Conservation (phyloP, 2,888 invertebrate genomes). For the Dromius quadrimaculatus region DNA sequence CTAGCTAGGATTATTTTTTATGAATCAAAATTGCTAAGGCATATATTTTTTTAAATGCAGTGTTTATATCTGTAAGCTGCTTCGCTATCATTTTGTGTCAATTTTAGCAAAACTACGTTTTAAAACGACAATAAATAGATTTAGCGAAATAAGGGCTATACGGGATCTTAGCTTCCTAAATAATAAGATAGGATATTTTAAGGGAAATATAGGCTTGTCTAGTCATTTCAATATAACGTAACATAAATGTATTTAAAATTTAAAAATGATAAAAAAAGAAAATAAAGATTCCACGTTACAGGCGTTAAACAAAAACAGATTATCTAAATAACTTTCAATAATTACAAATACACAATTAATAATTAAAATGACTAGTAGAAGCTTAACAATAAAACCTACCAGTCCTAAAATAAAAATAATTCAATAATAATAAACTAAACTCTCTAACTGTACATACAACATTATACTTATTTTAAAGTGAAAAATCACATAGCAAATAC, state of each 20-base stretch:
- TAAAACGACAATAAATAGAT: too few relatives aligned
- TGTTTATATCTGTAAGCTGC: too few relatives aligned
- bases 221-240: slow-evolving; percentile 49
- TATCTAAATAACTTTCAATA: slow-evolving; percentile 49
- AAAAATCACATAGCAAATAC: slow-evolving; percentile 64
- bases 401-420: slow-evolving; percentile 50
- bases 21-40: too few relatives aligned
- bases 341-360: slow-evolving; percentile 44
- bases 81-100: too few relatives aligned
- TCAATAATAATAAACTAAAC: slow-evolving; percentile 48
- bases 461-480: slow-evolving; percentile 57
- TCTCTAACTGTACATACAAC: slow-evolving; percentile 52
- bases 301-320: slow-evolving; percentile 49
- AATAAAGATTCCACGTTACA: slow-evolving; percentile 46
- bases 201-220: not conserved
- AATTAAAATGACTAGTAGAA: slow-evolving; percentile 53
- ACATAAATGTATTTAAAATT: slow-evolving; percentile 53
- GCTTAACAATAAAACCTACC: slow-evolving; percentile 51
- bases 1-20: too few relatives aligned
- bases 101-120: too few relatives aligned
- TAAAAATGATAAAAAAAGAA: slow-evolving; percentile 49
- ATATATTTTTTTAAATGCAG: too few relatives aligned
- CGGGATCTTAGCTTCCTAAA: too few relatives aligned
- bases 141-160: too few relatives aligned
- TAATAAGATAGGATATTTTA: not conserved